A percentile compares a stretch with the other conserved stretches of the same genome.
phyloP scores from a whole-genome alignment of 2,888 invertebrate species.

The Frankliniella intonsa region DNA sequence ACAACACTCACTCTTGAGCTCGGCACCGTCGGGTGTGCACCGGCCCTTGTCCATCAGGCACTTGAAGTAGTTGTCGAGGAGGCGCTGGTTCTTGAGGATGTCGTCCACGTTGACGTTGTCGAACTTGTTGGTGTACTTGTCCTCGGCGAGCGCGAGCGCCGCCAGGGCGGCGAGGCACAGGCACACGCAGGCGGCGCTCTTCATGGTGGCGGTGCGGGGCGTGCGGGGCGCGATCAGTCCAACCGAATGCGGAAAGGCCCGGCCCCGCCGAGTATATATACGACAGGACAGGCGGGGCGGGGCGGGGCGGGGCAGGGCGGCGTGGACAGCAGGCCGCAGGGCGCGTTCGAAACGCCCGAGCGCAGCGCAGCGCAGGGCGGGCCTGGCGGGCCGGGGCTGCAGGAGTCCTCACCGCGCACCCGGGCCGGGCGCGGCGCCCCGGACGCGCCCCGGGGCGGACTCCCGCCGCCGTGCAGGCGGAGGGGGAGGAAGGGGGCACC shows the following conservation, averaged over 20 bases:
- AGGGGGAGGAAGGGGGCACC: no score
- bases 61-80: constrained; percentile 59
- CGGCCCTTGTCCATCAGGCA: constrained; percentile 60
- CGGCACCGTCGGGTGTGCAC: constrained; percentile 63
- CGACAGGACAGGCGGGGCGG: neutral
- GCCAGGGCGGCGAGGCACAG: constrained; percentile 30
- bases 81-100: constrained; percentile 58
- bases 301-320: neutral
- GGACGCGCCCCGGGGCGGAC: no score
- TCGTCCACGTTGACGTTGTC: constrained; percentile 63
- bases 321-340: neutral
- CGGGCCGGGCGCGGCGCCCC: neutral
- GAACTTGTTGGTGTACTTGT: constrained; percentile 59
- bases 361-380: neutral
- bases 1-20: constrained; percentile 59
- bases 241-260: constrained; percentile 2
- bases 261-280: neutral
- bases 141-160: constrained; percentile 42
- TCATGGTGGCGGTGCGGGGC: constrained; percentile 18
- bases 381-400: neutral
- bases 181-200: constrained; percentile 27
- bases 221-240: neutral
- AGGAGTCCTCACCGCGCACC: neutral
- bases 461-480: no score
- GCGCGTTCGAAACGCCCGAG: neutral